Evolutionary conservation across 35 echinoderm and acorn worm species (phyloP), one percentile per base, ranked within the genome.

Genomic region (Antedon bifida): DNA sequence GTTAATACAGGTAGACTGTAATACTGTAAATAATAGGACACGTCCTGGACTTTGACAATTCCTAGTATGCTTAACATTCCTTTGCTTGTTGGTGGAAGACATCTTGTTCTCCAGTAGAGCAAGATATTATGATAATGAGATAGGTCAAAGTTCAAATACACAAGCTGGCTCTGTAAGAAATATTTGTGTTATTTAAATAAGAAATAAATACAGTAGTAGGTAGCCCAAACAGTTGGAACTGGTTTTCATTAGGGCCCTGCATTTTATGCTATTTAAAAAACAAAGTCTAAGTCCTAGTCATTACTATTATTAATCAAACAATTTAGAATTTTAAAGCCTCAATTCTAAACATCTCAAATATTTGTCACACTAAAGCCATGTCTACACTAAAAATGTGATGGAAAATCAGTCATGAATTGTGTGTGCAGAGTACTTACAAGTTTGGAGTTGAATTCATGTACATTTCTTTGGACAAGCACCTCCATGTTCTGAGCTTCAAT

Each of bases 11-110:
- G 91, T 36, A 93, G 51, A 73, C 87, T 84, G 81, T 93, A 93
- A 75, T 93, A 93, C 29, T 89, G 84, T 45, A 93, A 75, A 46
- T 93, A 93, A 56, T 93, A 93, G 0, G 87, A 78, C 21, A 93
- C 84, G 28, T 93, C 82, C 36, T 81, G 87, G 5, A 93, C 91
- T 74, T 84, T 55, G 0, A 93, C 35, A 0, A 89, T 56, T 39
- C 91, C 91, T 73, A 93, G 74, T 8, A 93, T 83, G 55, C 87
- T 89, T 30, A 93, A 73, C 7, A 73, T 77, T 31, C 91, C 91
- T n/a, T 30, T 5, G 10, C 87, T 86, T 32, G 84, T 86, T 29
- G 91, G 91, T 42, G 87, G 87, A 30, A 93, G 87, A 55, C 91
- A 93, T 16, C 75, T 45, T 23, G 84, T 93, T 35, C 74, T 34